Evolutionary conservation across 1,140 invertebrate species (phyloP).

Genomic region (Monochamus saltuarius): DNA sequence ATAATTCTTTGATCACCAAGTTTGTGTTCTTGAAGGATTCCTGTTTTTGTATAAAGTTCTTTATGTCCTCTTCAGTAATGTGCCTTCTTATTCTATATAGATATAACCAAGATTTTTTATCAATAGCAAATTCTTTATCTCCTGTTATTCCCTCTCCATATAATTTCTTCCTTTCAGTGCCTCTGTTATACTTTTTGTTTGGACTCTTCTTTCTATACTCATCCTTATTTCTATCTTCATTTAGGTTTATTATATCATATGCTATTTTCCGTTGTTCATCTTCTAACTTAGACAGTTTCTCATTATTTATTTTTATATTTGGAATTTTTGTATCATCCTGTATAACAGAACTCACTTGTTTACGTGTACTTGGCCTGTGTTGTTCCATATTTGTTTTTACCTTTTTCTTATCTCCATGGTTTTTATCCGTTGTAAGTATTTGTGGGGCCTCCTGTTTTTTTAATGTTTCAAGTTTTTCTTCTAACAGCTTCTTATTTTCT

Average conservation of each 20-base stretch:
- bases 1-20: conserved; percentile 3
- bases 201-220: no score
- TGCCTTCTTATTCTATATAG: no score
- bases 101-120: no score
- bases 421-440: neutral
- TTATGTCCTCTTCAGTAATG: no score
- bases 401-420: neutral
- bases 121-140: no score
- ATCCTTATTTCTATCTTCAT: no score
- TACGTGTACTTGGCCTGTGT: neutral
- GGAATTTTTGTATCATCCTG: neutral
- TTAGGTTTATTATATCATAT: neutral
- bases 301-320: neutral
- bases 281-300: conserved; percentile 6
- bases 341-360: no score
- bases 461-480: neutral
- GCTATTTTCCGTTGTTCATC: conserved; percentile 2
- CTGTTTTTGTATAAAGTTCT: neutral
- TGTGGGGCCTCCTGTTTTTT: neutral
- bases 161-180: no score
- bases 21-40: neutral
- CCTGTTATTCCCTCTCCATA: no score
- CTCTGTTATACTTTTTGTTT: no score
- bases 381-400: no score
- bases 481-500: conserved; percentile 2